phyloP scores from a whole-genome alignment of 2,888 invertebrate genomes.

The Acronicta psi region DNA sequence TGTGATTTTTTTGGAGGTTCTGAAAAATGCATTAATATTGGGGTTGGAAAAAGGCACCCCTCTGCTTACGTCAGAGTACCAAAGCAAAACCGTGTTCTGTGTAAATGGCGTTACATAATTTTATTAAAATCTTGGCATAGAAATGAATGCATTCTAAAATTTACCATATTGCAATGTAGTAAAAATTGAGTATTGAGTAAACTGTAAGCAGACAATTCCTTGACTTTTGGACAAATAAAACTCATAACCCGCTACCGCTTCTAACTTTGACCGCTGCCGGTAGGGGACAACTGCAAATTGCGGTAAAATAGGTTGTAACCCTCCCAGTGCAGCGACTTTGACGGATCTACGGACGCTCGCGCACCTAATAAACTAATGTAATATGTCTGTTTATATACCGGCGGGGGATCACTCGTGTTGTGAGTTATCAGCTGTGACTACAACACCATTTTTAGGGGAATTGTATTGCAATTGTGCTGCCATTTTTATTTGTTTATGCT shows the following conservation, averaged over 20 bases:
- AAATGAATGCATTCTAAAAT: too few species aligned
- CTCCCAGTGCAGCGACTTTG: constrained; percentile 78
- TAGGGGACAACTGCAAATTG: constrained; percentile 79
- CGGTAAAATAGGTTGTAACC: constrained; percentile 82
- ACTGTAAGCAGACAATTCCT: too few species aligned
- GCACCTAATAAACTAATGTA: constrained; percentile 86
- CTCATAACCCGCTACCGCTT: constrained; percentile 38
- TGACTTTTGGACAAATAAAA: neutral
- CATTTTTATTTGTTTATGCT: constrained; percentile 1
- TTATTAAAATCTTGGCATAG: too few species aligned
- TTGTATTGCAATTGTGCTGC: constrained; percentile 1
- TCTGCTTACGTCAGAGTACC: too few species aligned
- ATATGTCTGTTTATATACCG: constrained; percentile 51
- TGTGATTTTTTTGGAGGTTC: too few species aligned
- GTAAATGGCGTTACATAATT: too few species aligned
- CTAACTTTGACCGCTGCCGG: constrained; percentile 47
- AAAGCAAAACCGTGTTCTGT: too few species aligned
- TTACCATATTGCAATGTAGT: too few species aligned
- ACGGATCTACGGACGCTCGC: constrained; percentile 81
- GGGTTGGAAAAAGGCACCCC: too few species aligned
- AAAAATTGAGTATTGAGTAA: too few species aligned
- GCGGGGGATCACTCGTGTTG: constrained; percentile 29
- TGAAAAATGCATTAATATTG: too few species aligned
- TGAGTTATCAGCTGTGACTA: constrained; percentile 40
- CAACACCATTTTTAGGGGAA: constrained; percentile 1